These are phyloP conservation scores for Pseudorasbora parva DNA, from an alignment of 2,113 vertebrate species.

Conservation along the genomic window DNA sequence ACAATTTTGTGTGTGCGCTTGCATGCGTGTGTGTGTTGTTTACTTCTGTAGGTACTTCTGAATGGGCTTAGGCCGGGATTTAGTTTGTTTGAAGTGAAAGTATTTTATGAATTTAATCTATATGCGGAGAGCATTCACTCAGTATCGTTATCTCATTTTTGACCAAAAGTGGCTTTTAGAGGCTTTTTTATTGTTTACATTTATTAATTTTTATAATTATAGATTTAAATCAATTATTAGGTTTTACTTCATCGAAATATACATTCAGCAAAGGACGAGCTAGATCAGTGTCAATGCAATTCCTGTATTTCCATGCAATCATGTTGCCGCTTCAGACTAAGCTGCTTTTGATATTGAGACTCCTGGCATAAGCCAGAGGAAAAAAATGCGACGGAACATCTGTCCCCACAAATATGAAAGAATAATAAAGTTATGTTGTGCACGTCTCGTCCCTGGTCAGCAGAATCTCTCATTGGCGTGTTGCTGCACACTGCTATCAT, in stretches of 20 bases:
- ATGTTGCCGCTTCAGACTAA: background rate
- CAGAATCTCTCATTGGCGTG: conserved; percentile 45
- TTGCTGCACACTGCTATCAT: conserved; percentile 47
- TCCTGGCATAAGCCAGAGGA: background rate
- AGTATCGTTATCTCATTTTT: too few relatives aligned
- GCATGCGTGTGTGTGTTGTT: too few relatives aligned
- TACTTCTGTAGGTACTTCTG: too few relatives aligned
- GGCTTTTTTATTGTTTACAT: too few relatives aligned
- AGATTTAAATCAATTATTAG: background rate
- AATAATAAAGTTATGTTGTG: conserved; percentile 42
- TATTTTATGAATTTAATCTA: too few relatives aligned
- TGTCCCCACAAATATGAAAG: conserved; percentile 37
- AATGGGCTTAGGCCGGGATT: too few relatives aligned
- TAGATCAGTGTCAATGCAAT: background rate
- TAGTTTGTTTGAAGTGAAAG: too few relatives aligned
- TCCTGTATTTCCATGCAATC: background rate
- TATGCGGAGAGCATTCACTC: too few relatives aligned
- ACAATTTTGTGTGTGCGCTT: too few relatives aligned
- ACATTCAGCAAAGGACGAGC: background rate
- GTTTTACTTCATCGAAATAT: background rate
- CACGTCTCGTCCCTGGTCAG: conserved; percentile 40
- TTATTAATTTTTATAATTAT: background rate
- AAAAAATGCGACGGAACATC: background rate
- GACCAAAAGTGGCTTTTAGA: too few relatives aligned
- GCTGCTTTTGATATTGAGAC: conserved; percentile 29